Evolutionary conservation across 2,113 vertebrate species (phyloP).

Genomic region (Corynorhinus townsendii): DNA sequence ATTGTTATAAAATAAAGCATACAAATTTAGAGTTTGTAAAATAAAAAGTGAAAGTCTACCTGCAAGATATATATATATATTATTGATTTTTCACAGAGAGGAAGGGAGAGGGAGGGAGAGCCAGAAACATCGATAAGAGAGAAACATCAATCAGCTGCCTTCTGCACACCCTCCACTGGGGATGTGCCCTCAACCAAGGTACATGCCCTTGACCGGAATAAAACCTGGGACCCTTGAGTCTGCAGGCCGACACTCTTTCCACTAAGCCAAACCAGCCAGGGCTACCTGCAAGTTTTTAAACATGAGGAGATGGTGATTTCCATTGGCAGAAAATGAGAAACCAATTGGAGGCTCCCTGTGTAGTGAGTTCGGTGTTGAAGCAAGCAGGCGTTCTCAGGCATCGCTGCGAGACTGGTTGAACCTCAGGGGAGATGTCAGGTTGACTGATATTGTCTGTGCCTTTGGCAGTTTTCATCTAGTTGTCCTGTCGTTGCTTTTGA

Average conservation of each 20-base stretch:
- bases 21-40: constrained; percentile 1
- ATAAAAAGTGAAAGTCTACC: neutral
- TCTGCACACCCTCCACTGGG: too few species aligned
- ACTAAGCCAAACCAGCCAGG: too few species aligned
- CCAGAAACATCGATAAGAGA: too few species aligned
- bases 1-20: neutral
- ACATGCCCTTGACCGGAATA: too few species aligned
- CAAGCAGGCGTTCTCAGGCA: neutral
- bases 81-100: too few species aligned
- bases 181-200: too few species aligned
- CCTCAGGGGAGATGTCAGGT: neutral
- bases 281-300: neutral
- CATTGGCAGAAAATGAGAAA: neutral
- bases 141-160: too few species aligned
- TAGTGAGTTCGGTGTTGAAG: neutral
- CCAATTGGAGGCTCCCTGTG: neutral
- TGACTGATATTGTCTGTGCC: neutral
- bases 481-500: neutral
- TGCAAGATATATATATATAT: too few species aligned
- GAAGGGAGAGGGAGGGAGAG: too few species aligned
- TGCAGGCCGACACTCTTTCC: too few species aligned
- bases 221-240: too few species aligned
- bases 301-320: neutral
- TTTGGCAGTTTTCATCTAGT: neutral
- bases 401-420: neutral